A percentile compares a stretch with the other conserved stretches of the same genome.
Conservation (phyloP, 2,888 invertebrate species). For the Drosophila atripex region DNA sequence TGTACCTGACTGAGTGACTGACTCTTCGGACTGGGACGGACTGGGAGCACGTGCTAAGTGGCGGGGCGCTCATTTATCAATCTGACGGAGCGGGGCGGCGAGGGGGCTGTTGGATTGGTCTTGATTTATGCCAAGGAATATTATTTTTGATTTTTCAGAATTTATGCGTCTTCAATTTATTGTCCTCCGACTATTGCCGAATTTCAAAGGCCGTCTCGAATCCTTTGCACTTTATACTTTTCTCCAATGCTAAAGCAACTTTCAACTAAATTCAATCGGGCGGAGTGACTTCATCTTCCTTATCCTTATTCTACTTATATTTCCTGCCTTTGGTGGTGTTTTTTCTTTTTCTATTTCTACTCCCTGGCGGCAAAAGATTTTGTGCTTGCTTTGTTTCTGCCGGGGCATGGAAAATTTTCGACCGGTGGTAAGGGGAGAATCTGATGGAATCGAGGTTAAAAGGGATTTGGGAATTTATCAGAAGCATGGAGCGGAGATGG, state of each 20-base stretch:
- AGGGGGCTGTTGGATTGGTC: constrained; percentile 14
- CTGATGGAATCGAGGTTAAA: constrained; percentile 8
- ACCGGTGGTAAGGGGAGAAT: constrained; percentile 5
- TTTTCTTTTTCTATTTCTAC: constrained; percentile 8
- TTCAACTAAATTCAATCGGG: constrained; percentile 53
- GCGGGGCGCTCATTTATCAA: constrained; percentile 70
- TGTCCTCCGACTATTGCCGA: constrained; percentile 9
- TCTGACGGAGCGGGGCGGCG: constrained; percentile 36
- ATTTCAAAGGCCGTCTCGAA: constrained; percentile 26
- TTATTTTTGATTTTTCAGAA: constrained; percentile 52
- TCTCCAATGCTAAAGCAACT: constrained; percentile 21
- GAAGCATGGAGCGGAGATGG: neutral
- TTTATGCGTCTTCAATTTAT: constrained; percentile 12
- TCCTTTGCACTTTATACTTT: constrained; percentile 9
- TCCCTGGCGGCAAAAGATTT: constrained; percentile 52
- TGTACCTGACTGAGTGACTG: constrained; percentile 54
- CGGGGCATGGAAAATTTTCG: constrained; percentile 54
- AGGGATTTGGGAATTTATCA: neutral
- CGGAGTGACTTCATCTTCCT: constrained; percentile 1
- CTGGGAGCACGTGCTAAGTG: constrained; percentile 76
- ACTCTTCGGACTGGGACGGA: constrained; percentile 27
- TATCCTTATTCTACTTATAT: constrained; percentile 5
- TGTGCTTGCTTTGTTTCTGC: constrained; percentile 66
- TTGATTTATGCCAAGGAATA: constrained; percentile 73
- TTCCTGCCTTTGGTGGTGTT: constrained; percentile 4